Evolutionary conservation across 2,113 vertebrate genomes (phyloP).

Genomic region (Ardeotis arabs): DNA sequence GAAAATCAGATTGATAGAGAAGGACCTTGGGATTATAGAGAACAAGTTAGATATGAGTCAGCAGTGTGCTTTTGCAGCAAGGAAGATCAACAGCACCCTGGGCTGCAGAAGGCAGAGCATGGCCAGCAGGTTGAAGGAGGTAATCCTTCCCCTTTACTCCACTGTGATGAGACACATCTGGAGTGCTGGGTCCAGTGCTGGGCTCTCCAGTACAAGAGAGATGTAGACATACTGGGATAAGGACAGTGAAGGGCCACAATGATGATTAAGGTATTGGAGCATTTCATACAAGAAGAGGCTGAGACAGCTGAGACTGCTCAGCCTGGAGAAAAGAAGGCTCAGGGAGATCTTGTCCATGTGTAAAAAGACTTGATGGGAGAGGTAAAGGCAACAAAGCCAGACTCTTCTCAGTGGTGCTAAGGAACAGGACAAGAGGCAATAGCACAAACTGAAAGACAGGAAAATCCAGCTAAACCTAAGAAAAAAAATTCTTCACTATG

Average conservation of each 20-base stretch:
- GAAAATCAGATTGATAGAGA: neutral
- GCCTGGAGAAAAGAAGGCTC: neutral
- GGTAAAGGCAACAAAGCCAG: neutral
- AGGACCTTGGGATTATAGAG: neutral
- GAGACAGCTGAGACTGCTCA: neutral
- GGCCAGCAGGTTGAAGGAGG: neutral
- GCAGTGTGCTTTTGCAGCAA: neutral
- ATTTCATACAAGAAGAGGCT: neutral
- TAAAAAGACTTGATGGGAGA: rapidly evolving
- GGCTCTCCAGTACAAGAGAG: neutral
- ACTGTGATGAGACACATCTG: neutral
- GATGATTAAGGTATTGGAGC: neutral
- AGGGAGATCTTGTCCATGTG: neutral
- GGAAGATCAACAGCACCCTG: neutral
- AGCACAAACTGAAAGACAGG: neutral
- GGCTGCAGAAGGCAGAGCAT: neutral
- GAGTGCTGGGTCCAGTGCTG: neutral
- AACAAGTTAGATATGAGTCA: neutral
- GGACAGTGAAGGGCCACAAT: neutral
- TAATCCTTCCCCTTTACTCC: neutral
- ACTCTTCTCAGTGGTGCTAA: neutral
- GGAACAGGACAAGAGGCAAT: neutral
- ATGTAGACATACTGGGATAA: neutral
- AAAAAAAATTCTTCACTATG: neutral
- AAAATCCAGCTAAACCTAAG: neutral